Base-by-base conservation (phyloP, 2,888 invertebrate genomes). In the Tinea trinotella region DNA sequence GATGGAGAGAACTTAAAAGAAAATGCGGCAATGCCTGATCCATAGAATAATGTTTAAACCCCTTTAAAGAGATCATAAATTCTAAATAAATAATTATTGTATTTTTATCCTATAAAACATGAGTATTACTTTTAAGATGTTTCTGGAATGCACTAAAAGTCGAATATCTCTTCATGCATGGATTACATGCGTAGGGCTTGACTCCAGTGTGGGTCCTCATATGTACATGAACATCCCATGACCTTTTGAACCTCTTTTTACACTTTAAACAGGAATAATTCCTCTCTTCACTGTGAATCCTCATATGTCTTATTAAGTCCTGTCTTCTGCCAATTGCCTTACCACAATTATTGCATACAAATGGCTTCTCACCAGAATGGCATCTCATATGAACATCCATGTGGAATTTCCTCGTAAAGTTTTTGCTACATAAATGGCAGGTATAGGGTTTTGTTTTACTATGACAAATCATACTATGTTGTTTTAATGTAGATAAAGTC, bases 311-410 rank as follows among this genome's bases (percentile, higher is more conserved):
- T 2, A 60, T 56, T 34, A 71, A 59, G 54, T 70, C 68, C 56
- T 70, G 66, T 1, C 60, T 60, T 58, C 67, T 69, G 15, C 62
- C 62, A 49, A 67, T 65, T 30, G 64, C 61, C 50, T 68, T 68
- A 2, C 82, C 79, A 61, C 88, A 88, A 34, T 71, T 68, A 56
- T 76, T 74, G 65, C 88, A 88, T 56, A 79, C 66, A 60, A 77
- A 88, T 1, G 88, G 88, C 40, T 78, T 74, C 24, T 77, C 74
- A 3, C 87, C 87, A 1, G 78, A 76, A 59, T 88, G 88, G 1
- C 74, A 73, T 58, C 86, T 69, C 70, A 81, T 80, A 59, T 88
- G 88, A 55, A 87, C 81, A 18, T 73, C 74, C 53, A 84, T 65
- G 60, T 79, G 76, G 12, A 76, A 76, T 2, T 69, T 67, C 58